Base-by-base conservation (phyloP, 2,113 vertebrate genomes). In the Urocynchramus pylzowi region DNA sequence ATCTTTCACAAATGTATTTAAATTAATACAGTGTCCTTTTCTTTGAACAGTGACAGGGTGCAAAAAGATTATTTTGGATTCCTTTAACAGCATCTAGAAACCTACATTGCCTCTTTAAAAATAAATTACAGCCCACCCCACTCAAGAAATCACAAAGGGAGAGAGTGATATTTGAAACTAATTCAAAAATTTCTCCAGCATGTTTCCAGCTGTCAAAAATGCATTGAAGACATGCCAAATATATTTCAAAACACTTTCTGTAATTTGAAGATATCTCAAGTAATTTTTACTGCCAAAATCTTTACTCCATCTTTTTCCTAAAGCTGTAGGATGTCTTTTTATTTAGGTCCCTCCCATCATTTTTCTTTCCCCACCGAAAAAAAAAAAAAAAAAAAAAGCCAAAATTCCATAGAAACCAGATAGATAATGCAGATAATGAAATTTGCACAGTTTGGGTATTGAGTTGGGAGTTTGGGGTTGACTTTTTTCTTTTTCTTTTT, bases 11-110 rank as follows among this genome's bases (percentile, higher is more conserved):
- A 97, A 97, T 97, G 65, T 97, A 98, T 98, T 98, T 97, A 98
- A 98, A 98, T 98, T 53, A 97, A 97, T 98, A 97, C 97, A 95
- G 73, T 95, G 90, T 97, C 94, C 95, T 98, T 97, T 98, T 69
- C 83, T 97, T 97, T 97, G 96, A 98, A 97, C 60, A 93, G 87
- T 78, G 75, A 59, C 89, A 74, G 39, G 49, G 91, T 84, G 31
- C 83, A 97, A 97, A 97, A 91, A 89, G 88, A 90, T 94, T 97
- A 87, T 94, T 97, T 97, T 89, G 47, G 81, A 94, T 96, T 97
- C 93, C 56, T 95, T 97, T 92, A 94, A 93, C 89, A 93, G 59
- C 78, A 95, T 60, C 59, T 92, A 93, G 91, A 95, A 97, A 96
- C 80, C 42, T 91, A 86, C 83, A 76, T 39, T 91, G 23, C 75